These are phyloP conservation scores for Drosophila melanica DNA, from an alignment of 1,140 invertebrate genomes.

Conservation along the genomic window DNA sequence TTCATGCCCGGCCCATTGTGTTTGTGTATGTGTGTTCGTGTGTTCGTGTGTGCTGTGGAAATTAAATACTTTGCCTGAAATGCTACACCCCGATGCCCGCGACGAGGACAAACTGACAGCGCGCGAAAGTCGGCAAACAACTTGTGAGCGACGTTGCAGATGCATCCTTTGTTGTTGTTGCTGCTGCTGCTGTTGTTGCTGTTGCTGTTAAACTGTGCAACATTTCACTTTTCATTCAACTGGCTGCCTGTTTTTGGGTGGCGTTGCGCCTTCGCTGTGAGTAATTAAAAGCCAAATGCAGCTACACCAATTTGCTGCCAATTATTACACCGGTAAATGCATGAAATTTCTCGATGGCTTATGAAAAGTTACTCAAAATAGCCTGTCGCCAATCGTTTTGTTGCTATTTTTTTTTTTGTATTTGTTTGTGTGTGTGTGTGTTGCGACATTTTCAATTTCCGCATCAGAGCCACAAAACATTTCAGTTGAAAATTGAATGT, in stretches of 20 bases:
- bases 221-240: constrained; percentile 57
- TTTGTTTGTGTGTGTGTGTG: constrained; percentile 27
- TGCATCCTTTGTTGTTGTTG: constrained; percentile 18
- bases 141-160: constrained; percentile 58
- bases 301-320: constrained; percentile 57
- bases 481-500: constrained; percentile 76
- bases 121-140: constrained; percentile 53
- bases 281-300: constrained; percentile 68
- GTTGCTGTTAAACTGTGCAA: constrained; percentile 58
- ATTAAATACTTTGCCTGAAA: constrained; percentile 81
- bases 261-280: constrained; percentile 37
- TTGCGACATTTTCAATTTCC: constrained; percentile 77
- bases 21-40: constrained; percentile 6
- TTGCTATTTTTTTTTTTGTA: neutral
- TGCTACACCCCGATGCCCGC: constrained; percentile 50
- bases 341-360: neutral
- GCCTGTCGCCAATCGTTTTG: neutral
- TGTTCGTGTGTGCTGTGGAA: constrained; percentile 49
- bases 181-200: constrained; percentile 28
- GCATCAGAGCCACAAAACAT: constrained; percentile 63
- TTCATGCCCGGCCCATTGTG: constrained; percentile 58
- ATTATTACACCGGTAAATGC: constrained; percentile 12
- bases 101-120: constrained; percentile 43
- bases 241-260: neutral
- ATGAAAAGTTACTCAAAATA: neutral